phyloP scores from a whole-genome alignment of 2,113 vertebrate genomes.

The Anoplopoma fimbria region DNA sequence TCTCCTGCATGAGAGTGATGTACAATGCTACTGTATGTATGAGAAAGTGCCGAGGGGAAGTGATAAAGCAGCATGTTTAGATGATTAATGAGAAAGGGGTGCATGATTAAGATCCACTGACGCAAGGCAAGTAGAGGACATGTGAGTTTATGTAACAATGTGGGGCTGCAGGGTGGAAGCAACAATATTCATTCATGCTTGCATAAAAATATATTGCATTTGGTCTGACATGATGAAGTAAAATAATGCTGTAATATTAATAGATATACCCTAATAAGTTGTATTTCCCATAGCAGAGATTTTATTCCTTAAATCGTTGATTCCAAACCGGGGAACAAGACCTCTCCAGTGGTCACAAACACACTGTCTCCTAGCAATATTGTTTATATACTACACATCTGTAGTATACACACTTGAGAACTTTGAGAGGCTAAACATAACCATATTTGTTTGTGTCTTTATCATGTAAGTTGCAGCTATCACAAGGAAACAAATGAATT shows the following conservation, averaged over 20 bases:
- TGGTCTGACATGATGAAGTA: background rate
- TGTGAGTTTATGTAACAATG: slow-evolving; percentile 14
- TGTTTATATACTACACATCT: background rate
- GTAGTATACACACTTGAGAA: background rate
- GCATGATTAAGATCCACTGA: slow-evolving; percentile 48
- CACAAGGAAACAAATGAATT: background rate
- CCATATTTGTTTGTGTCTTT: background rate
- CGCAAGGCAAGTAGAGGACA: slow-evolving; percentile 13
- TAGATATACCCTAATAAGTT: background rate
- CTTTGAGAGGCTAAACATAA: background rate
- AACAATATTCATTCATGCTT: background rate
- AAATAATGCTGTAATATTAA: background rate
- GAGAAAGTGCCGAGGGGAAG: slow-evolving; percentile 34
- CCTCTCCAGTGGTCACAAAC: background rate
- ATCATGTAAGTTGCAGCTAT: background rate
- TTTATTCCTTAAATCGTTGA: background rate
- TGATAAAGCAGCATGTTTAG: slow-evolving; percentile 45
- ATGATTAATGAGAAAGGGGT: slow-evolving; percentile 58
- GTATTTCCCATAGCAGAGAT: background rate
- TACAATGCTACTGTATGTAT: slow-evolving; percentile 45
- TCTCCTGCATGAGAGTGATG: slow-evolving; percentile 39
- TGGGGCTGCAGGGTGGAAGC: slow-evolving; percentile 1
- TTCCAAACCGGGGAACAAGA: background rate
- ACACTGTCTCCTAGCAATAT: background rate
- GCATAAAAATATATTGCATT: background rate